Conservation (phyloP, 2,888 invertebrate species). For the Psococerastis gibbosa region DNA sequence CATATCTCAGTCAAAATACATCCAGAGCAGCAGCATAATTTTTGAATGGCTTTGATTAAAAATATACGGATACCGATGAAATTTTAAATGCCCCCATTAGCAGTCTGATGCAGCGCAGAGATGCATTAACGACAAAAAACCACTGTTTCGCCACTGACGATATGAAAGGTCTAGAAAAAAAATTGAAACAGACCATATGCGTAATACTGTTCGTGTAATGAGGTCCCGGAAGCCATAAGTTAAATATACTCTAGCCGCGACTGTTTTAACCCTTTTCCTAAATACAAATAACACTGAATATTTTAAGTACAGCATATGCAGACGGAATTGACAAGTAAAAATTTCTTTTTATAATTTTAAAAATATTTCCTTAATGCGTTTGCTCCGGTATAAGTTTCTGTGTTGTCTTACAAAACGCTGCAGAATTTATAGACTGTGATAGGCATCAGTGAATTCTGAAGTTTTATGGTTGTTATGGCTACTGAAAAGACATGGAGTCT, state of each 20-base stretch:
- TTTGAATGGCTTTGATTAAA: no score
- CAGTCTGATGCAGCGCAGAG: neutral
- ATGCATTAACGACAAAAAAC: neutral
- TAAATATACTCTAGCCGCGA: neutral
- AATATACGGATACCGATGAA: no score
- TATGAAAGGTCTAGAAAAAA: conserved; percentile 6
- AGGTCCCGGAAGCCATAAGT: conserved; percentile 1
- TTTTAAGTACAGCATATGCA: conserved; percentile 10
- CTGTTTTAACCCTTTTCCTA: conserved; percentile 8
- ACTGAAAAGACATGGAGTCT: no score
- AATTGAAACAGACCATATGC: conserved; percentile 9
- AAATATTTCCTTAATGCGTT: conserved; percentile 1
- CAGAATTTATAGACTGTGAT: no score
- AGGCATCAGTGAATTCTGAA: no score
- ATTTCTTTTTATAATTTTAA: conserved; percentile 8
- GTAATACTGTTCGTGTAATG: neutral
- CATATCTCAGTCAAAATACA: no score
- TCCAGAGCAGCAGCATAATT: no score
- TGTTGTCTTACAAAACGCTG: no score
- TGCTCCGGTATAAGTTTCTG: neutral
- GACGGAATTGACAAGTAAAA: conserved; percentile 10
- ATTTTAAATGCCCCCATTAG: no score
- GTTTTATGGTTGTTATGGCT: no score
- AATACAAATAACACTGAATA: conserved; percentile 8
- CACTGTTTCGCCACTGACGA: conserved; percentile 6